Evolutionary conservation across 2,113 vertebrate genomes (phyloP), one percentile per base, ranked within the genome.

Genomic region (Grallaria varia): DNA sequence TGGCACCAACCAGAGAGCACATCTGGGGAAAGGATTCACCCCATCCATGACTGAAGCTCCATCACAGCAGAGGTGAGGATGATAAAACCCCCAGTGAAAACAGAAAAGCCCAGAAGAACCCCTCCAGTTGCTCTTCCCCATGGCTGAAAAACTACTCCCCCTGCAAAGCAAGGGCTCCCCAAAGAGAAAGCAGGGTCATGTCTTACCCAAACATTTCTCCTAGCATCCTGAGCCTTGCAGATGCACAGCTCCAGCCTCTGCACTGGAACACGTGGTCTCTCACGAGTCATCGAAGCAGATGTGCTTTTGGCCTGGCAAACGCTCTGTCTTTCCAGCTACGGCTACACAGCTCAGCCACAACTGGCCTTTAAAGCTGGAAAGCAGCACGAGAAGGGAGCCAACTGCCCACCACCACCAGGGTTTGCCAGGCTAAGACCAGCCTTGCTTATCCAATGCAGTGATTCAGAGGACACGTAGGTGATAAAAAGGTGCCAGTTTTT

Each of bases 221-320:
- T 59, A 86, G 47, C 68, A 78, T 37, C 25, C 55, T 3, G 10
- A 78, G 71, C 72, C 76, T 85, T 31, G 18, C 59, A 15, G 50
- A 64, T 62, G 67, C 82, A 69, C 14, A 5, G 75, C 52, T 94
- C 80, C 95, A 92, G 84, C 50, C 88, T 33, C 94, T 69, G 75
- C 79, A 33, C 69, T 14, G 79, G 82, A 74, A 67, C 83, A 79
- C 83, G 77, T 0, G 1, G 53, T 66, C 68, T 69, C 89, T 87
- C 68, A 74, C 44, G 8, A 94, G 73, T 75, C 92, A 91, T 44
- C 3, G 5, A 66, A 81, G 72, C 50, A 90, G 79, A 87, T 93
- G 64, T 62, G 90, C 85, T 92, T 74, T 77, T 40, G 78, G 93
- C 78, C 71, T 71, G 90, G 73, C 68, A 88, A 91, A 89, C 28